Conservation (phyloP, 1,140 invertebrate species). For the Aphaenogaster ashmeadi region DNA sequence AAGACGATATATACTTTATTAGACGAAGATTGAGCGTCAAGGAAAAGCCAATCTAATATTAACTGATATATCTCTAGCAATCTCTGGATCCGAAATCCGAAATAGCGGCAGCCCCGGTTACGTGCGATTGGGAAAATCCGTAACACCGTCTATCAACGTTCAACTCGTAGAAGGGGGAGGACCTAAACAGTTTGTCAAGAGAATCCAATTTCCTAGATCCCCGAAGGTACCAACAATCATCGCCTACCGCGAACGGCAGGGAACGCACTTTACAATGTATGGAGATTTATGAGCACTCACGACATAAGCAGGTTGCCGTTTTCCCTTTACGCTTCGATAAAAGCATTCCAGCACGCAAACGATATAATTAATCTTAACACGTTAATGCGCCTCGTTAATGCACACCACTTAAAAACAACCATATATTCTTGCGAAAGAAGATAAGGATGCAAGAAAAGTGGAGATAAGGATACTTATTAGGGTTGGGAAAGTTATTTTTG, state of each 20-base stretch:
- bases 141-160: conserved; percentile 56
- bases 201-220: conserved; percentile 62
- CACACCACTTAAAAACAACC: neutral
- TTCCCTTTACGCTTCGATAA: neutral
- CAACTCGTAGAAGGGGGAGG: neutral
- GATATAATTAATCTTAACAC: conserved; percentile 50
- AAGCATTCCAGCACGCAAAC: conserved; percentile 13
- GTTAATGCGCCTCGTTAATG: neutral
- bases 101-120: conserved; percentile 12
- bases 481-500: too few relatives aligned
- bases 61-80: conserved; percentile 28
- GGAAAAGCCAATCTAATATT: neutral
- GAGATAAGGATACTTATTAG: neutral
- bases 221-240: conserved; percentile 55
- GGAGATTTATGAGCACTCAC: conserved; percentile 55
- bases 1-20: conserved; percentile 9
- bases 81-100: conserved; percentile 35
- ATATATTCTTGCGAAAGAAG: neutral
- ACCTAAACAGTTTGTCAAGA: conserved; percentile 65
- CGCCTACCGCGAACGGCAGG: conserved; percentile 26
- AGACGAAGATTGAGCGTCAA: neutral
- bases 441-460: neutral
- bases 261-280: conserved; percentile 53
- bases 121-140: conserved; percentile 45
- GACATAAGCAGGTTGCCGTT: conserved; percentile 18